These are phyloP conservation scores for Ommatoiulus sabulosus DNA, from an alignment of 2,888 invertebrate species.

Conservation along the genomic window DNA sequence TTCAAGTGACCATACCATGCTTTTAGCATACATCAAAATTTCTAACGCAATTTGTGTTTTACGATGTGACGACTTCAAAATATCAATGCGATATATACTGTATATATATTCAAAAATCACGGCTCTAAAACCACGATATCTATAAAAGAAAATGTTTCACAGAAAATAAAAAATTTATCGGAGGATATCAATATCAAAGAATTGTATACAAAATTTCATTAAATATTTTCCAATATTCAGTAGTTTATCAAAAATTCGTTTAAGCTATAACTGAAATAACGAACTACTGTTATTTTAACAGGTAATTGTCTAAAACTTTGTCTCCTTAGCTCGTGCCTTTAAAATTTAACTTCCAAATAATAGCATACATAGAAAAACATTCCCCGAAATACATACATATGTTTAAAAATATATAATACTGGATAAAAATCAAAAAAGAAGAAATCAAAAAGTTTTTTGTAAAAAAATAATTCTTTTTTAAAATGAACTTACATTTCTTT, in stretches of 20 bases:
- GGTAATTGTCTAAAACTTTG: neutral
- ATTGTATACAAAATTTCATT: neutral
- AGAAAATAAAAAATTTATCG: neutral
- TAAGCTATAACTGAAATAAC: neutral
- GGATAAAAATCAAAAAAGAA: neutral
- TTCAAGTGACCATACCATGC: constrained; percentile 27
- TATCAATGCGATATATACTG: neutral
- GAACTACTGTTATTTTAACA: neutral
- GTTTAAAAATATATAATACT: neutral
- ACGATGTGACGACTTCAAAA: neutral
- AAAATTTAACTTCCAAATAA: neutral
- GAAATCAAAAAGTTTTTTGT: neutral
- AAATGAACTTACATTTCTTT: constrained; percentile 57
- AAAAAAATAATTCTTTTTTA: neutral
- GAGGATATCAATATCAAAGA: neutral
- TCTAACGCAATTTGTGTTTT: neutral
- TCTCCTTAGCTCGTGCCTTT: neutral
- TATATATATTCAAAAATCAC: constrained; percentile 3
- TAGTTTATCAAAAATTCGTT: neutral
- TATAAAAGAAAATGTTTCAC: neutral
- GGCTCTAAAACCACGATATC: constrained; percentile 14
- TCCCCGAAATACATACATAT: neutral
- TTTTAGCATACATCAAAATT: neutral
- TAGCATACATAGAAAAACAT: neutral
- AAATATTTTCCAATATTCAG: neutral